These are phyloP conservation scores for Danaus chrysippus DNA, from an alignment of 2,888 invertebrate genomes.

Conservation along the genomic window DNA sequence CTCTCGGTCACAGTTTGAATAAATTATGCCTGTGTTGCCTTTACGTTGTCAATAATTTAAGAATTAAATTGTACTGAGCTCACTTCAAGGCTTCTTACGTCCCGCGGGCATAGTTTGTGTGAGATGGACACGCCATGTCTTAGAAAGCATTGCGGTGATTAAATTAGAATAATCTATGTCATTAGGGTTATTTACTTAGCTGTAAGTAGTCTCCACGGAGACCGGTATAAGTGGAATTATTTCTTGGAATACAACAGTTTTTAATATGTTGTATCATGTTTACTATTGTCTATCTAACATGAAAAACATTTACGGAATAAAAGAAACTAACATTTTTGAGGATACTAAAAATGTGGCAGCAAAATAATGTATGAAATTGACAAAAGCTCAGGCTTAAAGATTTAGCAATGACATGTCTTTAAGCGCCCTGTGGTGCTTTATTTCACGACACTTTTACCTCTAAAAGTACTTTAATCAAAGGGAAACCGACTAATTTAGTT, in stretches of 20 bases:
- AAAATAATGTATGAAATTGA: no score
- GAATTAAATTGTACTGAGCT: constrained; percentile 58
- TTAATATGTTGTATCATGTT: neutral
- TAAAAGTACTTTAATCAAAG: constrained; percentile 52
- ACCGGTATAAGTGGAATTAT: neutral
- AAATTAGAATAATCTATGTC: neutral
- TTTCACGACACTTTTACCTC: constrained; percentile 62
- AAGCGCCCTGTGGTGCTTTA: constrained; percentile 54
- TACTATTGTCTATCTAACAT: no score
- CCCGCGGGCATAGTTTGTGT: constrained; percentile 25
- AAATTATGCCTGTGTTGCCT: constrained; percentile 60
- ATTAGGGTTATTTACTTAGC: constrained; percentile 5
- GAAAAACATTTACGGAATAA: no score
- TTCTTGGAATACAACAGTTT: neutral
- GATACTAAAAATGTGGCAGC: no score
- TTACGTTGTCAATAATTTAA: constrained; percentile 67
- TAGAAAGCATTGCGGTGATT: constrained; percentile 11
- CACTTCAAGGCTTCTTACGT: constrained; percentile 41
- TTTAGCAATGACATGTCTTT: constrained; percentile 55
- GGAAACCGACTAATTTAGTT: constrained; percentile 42
- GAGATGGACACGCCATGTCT: constrained; percentile 13
- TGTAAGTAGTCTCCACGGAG: neutral
- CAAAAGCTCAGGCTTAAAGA: constrained; percentile 36
- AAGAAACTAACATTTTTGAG: no score
- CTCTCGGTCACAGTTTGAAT: constrained; percentile 62